Evolutionary conservation across 2,797 vertebrate species (phyloP), one percentile per base, ranked within the genome.

Genomic region (Acropternis orthonyx): DNA sequence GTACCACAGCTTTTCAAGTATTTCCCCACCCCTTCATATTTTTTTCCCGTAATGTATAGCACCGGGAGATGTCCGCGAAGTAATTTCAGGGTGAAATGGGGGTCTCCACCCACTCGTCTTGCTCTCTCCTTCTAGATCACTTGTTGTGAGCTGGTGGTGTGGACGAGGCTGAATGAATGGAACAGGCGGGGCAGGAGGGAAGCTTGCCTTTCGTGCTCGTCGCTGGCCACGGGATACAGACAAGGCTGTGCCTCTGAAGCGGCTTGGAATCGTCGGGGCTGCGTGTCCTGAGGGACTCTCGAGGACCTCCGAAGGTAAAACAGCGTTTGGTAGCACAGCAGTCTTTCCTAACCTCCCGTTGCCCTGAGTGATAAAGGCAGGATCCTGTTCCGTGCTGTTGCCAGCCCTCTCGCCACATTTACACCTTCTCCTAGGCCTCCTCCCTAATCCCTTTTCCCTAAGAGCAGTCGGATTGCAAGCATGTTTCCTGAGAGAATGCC

Each of bases 81-180:
- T 59, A 9, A 36, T 43, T 58, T 51, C 4, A 1, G 22, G 51
- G 12, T 30, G 10, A 36, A 59, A 46, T 4, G 0, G 7, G 28
- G 23, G 7, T 37, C 12, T 69, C 17, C 3, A 7, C 9, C 21
- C 15, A 0, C 39, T 46, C 6, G 12, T 4, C 68, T 91, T 81
- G 54, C 22, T 56, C 52, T 89, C 34, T 73, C 1, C 27, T 77
- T 82, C 14, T 54, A 96, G 95, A 8, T 75, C 12, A 2, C 39
- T 43, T 63, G 37, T 59, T 18, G 61, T 26, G 84, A 59, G 0
- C 37, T 28, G 76, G 30, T 23, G 58, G 28, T 9, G 58, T 13
- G 39, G 73, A 75, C 59, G 76, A 58, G 62, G 7, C 39, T n/a
- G 85, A 76, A 90, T 92, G 95, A 91, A 96, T 97, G 95, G 94